phyloP scores from a whole-genome alignment of 2,113 vertebrate species.

The Pseudolaguvia tuberculata region DNA sequence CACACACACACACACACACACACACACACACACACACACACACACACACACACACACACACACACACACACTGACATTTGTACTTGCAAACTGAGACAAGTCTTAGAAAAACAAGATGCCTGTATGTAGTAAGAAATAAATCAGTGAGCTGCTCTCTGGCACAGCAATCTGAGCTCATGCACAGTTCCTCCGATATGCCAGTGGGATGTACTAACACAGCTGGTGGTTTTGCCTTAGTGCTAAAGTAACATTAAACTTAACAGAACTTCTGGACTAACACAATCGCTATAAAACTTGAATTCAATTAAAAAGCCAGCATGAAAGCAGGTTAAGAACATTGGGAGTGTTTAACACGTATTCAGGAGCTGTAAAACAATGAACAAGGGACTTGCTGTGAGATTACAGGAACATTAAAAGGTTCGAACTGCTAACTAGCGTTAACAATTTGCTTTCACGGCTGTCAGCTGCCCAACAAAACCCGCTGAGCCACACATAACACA shows the following conservation, averaged over 20 bases:
- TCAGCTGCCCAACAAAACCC: conserved; percentile 24
- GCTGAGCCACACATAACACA: neutral
- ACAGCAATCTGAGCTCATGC: neutral
- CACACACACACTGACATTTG: too few relatives aligned
- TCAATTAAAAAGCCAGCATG: too few relatives aligned
- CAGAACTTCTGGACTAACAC: neutral
- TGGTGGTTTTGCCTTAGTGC: neutral
- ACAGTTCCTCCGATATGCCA: neutral
- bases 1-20: too few relatives aligned
- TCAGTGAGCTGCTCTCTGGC: neutral
- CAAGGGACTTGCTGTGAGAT: conserved; percentile 4
- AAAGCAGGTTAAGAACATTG: neutral
- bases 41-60: too few relatives aligned
- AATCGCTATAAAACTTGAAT: neutral
- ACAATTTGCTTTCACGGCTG: neutral
- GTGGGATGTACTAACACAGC: neutral
- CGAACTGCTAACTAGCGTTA: neutral
- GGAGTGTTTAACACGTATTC: neutral
- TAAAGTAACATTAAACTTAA: neutral
- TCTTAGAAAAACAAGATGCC: neutral
- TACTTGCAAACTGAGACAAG: neutral
- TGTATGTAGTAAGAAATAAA: conserved; percentile 16
- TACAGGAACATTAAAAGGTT: neutral
- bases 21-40: too few relatives aligned
- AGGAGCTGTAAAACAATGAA: conserved; percentile 16